Conservation (phyloP, 2,888 invertebrate species). For the Gymnocheta viridis region DNA sequence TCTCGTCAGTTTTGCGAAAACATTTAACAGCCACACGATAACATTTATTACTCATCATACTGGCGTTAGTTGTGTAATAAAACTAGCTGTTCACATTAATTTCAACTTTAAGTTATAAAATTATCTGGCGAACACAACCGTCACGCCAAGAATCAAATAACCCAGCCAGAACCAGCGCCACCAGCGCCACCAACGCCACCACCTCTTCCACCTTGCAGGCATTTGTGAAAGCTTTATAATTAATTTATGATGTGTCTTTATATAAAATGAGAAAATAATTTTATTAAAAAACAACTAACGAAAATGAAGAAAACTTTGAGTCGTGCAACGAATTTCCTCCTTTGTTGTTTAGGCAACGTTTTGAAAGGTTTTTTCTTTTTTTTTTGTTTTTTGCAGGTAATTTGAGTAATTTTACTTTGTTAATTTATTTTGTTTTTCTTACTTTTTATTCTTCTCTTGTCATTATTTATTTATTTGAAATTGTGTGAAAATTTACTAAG, state of each 20-base stretch:
- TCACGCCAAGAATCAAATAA: slow-evolving; percentile 16
- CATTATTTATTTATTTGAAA: not conserved
- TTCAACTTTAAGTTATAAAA: slow-evolving; percentile 18
- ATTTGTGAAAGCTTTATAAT: slow-evolving; percentile 18
- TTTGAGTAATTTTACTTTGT: not conserved
- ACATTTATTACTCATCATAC: slow-evolving; percentile 8
- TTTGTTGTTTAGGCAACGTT: not conserved
- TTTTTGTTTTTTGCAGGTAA: not conserved
- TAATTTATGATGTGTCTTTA: slow-evolving; percentile 31
- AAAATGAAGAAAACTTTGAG: not conserved
- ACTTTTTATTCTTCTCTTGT: not conserved
- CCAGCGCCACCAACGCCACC: too few species aligned
- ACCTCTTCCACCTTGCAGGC: not conserved
- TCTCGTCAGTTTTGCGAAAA: not conserved
- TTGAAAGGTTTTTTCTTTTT: not conserved
- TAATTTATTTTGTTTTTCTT: not conserved
- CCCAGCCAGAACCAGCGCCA: not conserved
- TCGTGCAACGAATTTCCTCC: not conserved
- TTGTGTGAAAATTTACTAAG: not conserved
- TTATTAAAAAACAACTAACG: not conserved
- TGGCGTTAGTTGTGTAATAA: not conserved
- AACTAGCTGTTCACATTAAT: slow-evolving; percentile 26
- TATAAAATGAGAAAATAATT: slow-evolving; percentile 8
- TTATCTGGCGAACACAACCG: not conserved
- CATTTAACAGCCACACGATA: slow-evolving; percentile 21